Evolutionary conservation across 2,888 invertebrate genomes (phyloP).

Genomic region (Drosophila testacea): DNA sequence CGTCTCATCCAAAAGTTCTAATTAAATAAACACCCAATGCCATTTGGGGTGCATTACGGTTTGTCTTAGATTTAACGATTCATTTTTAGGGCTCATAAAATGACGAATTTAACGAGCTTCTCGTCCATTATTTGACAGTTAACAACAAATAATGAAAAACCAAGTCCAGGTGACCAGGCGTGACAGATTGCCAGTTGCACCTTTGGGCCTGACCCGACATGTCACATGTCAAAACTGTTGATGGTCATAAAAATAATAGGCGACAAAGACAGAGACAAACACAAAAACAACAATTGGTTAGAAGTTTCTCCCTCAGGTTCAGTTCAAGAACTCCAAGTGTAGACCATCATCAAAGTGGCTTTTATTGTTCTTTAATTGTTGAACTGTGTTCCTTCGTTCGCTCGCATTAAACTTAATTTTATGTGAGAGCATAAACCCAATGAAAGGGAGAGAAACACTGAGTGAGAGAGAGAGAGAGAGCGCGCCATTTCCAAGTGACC

Average conservation of each 20-base stretch:
- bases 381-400: conserved; percentile 70
- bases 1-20: conserved; percentile 40
- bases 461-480: conserved; percentile 11
- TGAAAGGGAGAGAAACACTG: conserved; percentile 22
- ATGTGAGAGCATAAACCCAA: conserved; percentile 51
- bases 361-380: conserved; percentile 82
- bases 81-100: conserved; percentile 75
- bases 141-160: conserved; percentile 49
- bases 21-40: conserved; percentile 64
- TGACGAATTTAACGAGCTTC: conserved; percentile 71
- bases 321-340: conserved; percentile 11
- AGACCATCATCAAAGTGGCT: conserved; percentile 67
- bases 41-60: conserved; percentile 19
- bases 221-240: conserved; percentile 75
- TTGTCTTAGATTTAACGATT: conserved; percentile 73
- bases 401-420: conserved; percentile 70
- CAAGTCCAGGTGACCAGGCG: conserved; percentile 62
- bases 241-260: conserved; percentile 56
- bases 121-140: conserved; percentile 75
- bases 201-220: conserved; percentile 44
- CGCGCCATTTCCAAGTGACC: conserved; percentile 54
- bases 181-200: conserved; percentile 66
- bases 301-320: not conserved
- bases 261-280: conserved; percentile 14
- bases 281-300: conserved; percentile 10